These are phyloP conservation scores for Seriola aureovittata DNA, from an alignment of 2,113 vertebrate genomes.

Conservation along the genomic window DNA sequence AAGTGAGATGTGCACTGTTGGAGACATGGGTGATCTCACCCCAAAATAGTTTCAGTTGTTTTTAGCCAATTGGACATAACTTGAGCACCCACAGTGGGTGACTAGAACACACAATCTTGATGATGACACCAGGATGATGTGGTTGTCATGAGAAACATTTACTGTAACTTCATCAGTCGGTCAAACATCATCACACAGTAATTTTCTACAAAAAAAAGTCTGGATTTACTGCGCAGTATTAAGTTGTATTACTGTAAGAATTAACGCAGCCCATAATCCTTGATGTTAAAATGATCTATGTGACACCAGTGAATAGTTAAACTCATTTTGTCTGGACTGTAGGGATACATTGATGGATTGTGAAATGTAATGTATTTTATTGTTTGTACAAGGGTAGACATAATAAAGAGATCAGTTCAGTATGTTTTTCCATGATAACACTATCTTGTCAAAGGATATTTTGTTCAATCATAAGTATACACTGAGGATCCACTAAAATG, in stretches of 20 bases:
- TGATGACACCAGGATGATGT: not conserved
- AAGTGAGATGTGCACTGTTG: constrained; percentile 6
- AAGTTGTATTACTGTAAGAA: not conserved
- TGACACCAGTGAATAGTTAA: not conserved
- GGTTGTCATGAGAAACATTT: not conserved
- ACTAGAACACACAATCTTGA: not conserved
- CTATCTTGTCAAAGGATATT: not conserved
- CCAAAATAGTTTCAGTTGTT: constrained; percentile 1
- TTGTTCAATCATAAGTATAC: not conserved
- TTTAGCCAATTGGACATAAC: not conserved
- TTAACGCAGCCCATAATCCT: not conserved
- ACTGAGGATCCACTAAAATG: constrained; percentile 9
- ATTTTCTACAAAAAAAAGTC: not conserved
- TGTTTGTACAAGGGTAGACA: not conserved
- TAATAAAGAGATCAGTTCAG: not conserved
- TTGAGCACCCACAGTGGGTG: not conserved
- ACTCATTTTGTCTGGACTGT: not conserved
- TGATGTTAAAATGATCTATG: not conserved
- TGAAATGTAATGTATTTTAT: not conserved
- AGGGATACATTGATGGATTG: not conserved
- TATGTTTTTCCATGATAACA: not conserved
- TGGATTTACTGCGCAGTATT: not conserved
- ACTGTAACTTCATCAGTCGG: not conserved
- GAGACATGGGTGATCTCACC: not conserved
- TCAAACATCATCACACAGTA: not conserved